Evolutionary conservation across 1,140 invertebrate genomes (phyloP).

Genomic region (Apolygus lucorum): DNA sequence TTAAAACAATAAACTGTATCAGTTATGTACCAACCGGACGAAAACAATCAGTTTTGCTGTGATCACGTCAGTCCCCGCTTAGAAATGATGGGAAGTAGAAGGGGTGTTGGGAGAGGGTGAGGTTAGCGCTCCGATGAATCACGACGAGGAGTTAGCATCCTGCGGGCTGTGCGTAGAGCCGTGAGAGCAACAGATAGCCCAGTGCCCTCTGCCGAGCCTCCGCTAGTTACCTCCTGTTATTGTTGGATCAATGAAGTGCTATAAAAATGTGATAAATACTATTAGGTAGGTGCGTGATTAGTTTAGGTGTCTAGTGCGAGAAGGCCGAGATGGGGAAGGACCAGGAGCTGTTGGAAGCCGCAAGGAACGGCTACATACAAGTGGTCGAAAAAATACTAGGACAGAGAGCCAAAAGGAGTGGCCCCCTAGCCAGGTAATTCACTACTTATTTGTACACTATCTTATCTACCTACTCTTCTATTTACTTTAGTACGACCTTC

Average conservation of each 20-base stretch:
- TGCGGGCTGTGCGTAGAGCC: background rate
- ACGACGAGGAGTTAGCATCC: background rate
- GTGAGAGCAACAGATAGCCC: constrained; percentile 3
- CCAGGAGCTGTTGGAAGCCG: constrained; percentile 90
- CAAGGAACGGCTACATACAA: constrained; percentile 77
- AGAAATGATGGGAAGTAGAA: no score
- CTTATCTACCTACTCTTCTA: background rate
- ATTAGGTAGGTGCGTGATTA: background rate
- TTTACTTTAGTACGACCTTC: no score
- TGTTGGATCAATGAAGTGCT: constrained; percentile 64
- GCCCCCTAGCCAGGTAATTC: constrained; percentile 78
- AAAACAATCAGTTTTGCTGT: no score
- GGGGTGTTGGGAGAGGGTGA: background rate
- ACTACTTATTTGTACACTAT: background rate
- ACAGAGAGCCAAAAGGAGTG: constrained; percentile 81
- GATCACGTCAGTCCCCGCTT: no score
- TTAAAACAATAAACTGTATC: no score
- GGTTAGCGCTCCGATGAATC: background rate
- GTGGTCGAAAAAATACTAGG: constrained; percentile 85
- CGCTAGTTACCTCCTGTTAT: constrained; percentile 49
- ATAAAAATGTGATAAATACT: constrained; percentile 28
- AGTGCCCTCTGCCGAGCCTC: constrained; percentile 3
- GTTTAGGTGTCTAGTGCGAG: background rate
- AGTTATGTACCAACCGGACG: no score
- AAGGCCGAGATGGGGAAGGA: constrained; percentile 80